Evolutionary conservation across 2,797 vertebrate genomes (phyloP).

Genomic region (Anomalospiza imberbis): DNA sequence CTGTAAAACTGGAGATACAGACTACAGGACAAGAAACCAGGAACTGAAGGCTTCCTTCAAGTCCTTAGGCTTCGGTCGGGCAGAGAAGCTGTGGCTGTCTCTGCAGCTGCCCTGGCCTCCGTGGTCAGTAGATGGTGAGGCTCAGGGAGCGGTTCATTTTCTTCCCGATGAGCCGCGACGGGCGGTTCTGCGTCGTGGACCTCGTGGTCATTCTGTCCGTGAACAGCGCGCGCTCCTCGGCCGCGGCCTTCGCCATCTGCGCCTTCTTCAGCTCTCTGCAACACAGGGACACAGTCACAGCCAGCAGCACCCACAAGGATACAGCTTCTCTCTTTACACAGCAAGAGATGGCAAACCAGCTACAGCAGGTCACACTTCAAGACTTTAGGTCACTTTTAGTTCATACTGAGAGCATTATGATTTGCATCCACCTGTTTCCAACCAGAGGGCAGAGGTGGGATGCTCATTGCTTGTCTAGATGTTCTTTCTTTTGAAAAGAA

Average conservation of each 20-base stretch:
- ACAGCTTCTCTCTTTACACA: background rate
- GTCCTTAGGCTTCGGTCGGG: background rate
- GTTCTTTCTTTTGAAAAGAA: background rate
- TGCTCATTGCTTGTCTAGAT: background rate
- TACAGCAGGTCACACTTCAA: background rate
- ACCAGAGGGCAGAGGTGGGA: background rate
- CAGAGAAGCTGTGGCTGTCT: conserved; percentile 37
- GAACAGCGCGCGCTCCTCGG: conserved; percentile 90
- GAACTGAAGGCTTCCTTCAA: conserved; percentile 7
- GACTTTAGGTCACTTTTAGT: background rate
- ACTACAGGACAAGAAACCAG: background rate
- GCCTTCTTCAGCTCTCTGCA: conserved; percentile 96
- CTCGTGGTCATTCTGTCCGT: conserved; percentile 90
- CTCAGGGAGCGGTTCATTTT: conserved; percentile 97
- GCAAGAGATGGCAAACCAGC: background rate
- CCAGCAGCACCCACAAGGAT: rapidly evolving
- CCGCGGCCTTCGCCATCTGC: conserved; percentile 90
- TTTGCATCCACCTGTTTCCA: background rate
- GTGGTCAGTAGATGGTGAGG: conserved; percentile 90
- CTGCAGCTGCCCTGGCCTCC: background rate
- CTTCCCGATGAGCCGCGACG: conserved; percentile 90
- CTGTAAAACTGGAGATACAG: conserved; percentile 50
- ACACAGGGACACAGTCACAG: background rate
- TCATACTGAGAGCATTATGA: background rate
- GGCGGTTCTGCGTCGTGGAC: conserved; percentile 87